Evolutionary conservation across 30 jellyfish, hydroid and myxozoan genomes (phyloP).

Genomic region (Morbakka virulenta): DNA sequence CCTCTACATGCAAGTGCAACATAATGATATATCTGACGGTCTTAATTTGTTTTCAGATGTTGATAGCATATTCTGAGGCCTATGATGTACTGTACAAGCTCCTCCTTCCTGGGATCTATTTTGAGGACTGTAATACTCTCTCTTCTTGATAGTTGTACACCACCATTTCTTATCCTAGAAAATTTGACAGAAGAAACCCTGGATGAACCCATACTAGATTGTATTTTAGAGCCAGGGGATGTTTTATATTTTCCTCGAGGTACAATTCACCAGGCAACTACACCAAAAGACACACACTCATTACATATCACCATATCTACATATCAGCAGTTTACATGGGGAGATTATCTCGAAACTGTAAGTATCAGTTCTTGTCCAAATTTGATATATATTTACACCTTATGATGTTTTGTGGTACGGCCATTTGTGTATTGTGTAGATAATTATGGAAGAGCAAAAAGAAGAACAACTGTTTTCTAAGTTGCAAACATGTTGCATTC

Average conservation of each 20-base stretch:
- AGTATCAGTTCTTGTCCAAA: not conserved
- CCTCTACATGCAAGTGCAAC: no score
- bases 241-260: conserved; percentile 92
- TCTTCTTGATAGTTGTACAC: not conserved
- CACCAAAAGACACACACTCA: conserved; percentile 71
- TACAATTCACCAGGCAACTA: conserved; percentile 78
- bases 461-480: no score
- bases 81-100: not conserved
- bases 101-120: not conserved
- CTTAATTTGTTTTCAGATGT: no score
- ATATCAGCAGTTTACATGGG: conserved; percentile 78
- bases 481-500: no score
- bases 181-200: conserved; percentile 62
- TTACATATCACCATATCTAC: conserved; percentile 81
- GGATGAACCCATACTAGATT: conserved; percentile 83
- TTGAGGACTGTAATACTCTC: no score
- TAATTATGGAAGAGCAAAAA: no score
- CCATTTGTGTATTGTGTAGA: no score
- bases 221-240: conserved; percentile 87
- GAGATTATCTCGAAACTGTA: conserved; percentile 85
- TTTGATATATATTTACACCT: not conserved
- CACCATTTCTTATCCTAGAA: conserved; percentile 25
- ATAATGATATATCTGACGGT: no score
- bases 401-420: no score
- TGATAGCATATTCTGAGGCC: not conserved